A percentile compares a stretch with the other conserved stretches of the same genome.
Conservation (phyloP, 2,113 vertebrate genomes). For the Chrysochloris asiatica region DNA sequence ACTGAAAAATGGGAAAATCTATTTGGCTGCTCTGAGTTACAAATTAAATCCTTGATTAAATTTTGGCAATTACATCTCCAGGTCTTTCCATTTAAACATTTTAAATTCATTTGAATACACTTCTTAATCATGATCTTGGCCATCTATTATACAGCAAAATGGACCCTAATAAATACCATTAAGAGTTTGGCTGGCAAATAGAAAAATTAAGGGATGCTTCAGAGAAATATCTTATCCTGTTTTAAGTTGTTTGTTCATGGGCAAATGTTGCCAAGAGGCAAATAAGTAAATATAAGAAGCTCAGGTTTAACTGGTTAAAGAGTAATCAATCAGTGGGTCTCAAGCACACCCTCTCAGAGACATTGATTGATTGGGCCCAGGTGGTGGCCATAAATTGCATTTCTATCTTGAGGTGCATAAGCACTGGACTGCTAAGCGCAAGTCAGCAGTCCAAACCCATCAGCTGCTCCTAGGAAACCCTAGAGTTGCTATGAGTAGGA, state of each 20-base stretch:
- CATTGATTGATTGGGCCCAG: not conserved
- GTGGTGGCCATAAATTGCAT: not conserved
- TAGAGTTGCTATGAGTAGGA: too few species aligned
- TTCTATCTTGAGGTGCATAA: too few species aligned
- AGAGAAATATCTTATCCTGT: slow-evolving; percentile 53
- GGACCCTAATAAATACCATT: slow-evolving; percentile 80
- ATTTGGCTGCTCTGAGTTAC: slow-evolving; percentile 84
- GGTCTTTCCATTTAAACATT: slow-evolving; percentile 87
- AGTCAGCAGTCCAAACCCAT: too few species aligned
- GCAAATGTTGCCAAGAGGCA: slow-evolving; percentile 68
- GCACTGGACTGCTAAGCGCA: too few species aligned
- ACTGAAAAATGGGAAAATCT: slow-evolving; percentile 84
- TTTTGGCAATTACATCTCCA: slow-evolving; percentile 86
- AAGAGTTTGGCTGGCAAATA: slow-evolving; percentile 69
- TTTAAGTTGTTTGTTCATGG: slow-evolving; percentile 56
- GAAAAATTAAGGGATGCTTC: slow-evolving; percentile 45
- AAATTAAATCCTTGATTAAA: slow-evolving; percentile 89
- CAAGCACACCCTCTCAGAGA: not conserved
- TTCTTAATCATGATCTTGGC: slow-evolving; percentile 86
- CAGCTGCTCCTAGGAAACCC: too few species aligned
- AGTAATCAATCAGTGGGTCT: not conserved
- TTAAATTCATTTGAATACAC: slow-evolving; percentile 87
- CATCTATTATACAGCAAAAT: slow-evolving; percentile 79
- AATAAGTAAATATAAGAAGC: slow-evolving; percentile 72
- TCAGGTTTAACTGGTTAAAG: slow-evolving; percentile 55